Conservation (phyloP, 1,140 invertebrate species). For the Tetramorium alpestre region DNA sequence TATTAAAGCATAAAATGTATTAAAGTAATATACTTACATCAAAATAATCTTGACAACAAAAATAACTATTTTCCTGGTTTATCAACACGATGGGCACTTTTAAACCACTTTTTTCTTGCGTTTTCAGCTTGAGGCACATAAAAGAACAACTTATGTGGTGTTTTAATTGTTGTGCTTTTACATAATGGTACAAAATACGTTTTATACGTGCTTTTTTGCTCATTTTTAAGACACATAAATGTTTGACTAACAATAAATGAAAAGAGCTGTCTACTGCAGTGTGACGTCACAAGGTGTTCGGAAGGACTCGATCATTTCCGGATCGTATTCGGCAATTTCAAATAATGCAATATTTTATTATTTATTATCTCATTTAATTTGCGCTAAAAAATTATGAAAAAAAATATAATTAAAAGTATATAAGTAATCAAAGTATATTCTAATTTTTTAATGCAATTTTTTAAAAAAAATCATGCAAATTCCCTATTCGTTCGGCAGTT, state of each 20-base stretch:
- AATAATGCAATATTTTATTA: constrained; percentile 3
- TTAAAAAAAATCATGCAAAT: background rate
- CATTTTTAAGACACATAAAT: no score
- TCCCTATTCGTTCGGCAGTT: background rate
- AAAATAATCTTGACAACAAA: no score
- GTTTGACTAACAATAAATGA: no score
- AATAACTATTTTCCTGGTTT: no score
- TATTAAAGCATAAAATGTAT: no score
- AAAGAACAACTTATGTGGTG: background rate
- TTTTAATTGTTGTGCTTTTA: background rate
- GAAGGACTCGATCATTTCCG: background rate
- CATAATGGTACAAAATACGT: background rate
- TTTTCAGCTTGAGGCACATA: background rate
- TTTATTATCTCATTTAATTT: background rate
- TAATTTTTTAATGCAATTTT: background rate
- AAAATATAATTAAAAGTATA: background rate
- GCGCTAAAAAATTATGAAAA: background rate
- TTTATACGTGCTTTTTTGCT: no score
- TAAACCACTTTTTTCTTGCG: background rate
- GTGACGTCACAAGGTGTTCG: background rate
- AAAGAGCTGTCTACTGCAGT: no score
- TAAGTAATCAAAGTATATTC: background rate
- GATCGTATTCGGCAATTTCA: background rate
- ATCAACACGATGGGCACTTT: background rate
- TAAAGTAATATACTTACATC: no score